Base-by-base conservation (phyloP, 2,888 invertebrate species). In the Drosophila anomelani region DNA sequence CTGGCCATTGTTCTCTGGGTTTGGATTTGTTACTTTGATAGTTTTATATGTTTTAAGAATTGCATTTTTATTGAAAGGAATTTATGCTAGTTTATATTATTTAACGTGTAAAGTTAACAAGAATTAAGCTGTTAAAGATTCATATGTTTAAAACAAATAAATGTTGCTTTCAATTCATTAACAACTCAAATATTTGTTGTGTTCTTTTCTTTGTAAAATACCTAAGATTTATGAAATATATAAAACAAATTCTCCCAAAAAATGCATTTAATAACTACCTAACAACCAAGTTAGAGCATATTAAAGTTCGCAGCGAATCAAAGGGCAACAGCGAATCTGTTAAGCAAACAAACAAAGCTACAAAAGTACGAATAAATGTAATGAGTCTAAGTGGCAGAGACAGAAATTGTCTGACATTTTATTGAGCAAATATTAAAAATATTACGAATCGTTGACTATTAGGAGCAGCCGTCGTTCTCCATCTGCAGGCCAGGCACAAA, bases 341-440 rank as follows among this genome's bases (percentile, higher is more conserved):
- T 69, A 49, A 68, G 47, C 29, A 4, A 3, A 36, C 68, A 49
- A 59, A 59, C 58, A 66, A 60, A 55, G 60, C 66, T 72, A 75
- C 55, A 63, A 76, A 49, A 77, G 77, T 75, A 82, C 82, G 78
- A 82, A 83, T 83, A 88, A 88, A 83, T 85, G 88, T 83, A 83
- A 83, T 83, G 88, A 83, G 82, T 88, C 75, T 79, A 88, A 88
- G 83, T 85, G 85, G 81, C 73, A 77, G 74, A 43, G 75, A 75
- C 77, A 69, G 73, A 77, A 85, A 85, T 88, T 83, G 86, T 84
- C 87, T 66, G 79, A 85, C 82, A 85, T 87, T 86, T 89, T 87
- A 89, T 88, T 88, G 82, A 85, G 88, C 88, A 82, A 89, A 89
- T 86, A 86, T 86, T 89, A 86, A 86, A 86, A 86, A 89, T 86